Evolutionary conservation across 23 tunicate genomes (phyloP).

Genomic region (Trididemnum clinides): DNA sequence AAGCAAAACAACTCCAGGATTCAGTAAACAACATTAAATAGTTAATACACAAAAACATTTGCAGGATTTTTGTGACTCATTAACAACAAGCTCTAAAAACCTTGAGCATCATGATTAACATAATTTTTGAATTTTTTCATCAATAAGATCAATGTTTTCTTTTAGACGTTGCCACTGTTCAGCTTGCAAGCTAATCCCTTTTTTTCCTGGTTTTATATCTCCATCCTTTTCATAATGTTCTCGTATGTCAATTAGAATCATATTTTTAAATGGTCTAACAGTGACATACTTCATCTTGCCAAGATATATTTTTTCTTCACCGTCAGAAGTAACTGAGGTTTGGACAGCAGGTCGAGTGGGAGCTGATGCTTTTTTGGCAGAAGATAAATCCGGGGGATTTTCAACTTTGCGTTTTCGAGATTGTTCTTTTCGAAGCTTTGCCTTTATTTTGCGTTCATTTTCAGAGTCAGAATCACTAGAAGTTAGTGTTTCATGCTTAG

Average conservation of each 20-base stretch:
- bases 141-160: constrained; percentile 56
- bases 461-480: constrained; percentile 83
- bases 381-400: background rate
- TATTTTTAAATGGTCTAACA: constrained; percentile 73
- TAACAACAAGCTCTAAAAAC: too few species aligned
- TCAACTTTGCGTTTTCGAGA: constrained; percentile 41
- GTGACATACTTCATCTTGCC: constrained; percentile 88
- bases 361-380: constrained; percentile 6
- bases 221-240: constrained; percentile 94
- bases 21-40: too few species aligned
- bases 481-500: constrained; percentile 35
- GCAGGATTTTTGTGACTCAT: too few species aligned
- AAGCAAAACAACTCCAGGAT: too few species aligned
- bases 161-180: constrained; percentile 86
- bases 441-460: constrained; percentile 64
- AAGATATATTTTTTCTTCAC: constrained; percentile 58
- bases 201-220: constrained; percentile 88
- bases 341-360: background rate
- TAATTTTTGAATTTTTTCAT: constrained; percentile 64
- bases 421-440: constrained; percentile 67
- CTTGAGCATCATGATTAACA: constrained; percentile 48
- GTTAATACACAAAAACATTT: too few species aligned
- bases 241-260: constrained; percentile 83
- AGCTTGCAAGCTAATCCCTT: constrained; percentile 79
- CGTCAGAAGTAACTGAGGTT: background rate